phyloP scores from a whole-genome alignment of 2,113 vertebrate genomes.

The Malurus elegans region DNA sequence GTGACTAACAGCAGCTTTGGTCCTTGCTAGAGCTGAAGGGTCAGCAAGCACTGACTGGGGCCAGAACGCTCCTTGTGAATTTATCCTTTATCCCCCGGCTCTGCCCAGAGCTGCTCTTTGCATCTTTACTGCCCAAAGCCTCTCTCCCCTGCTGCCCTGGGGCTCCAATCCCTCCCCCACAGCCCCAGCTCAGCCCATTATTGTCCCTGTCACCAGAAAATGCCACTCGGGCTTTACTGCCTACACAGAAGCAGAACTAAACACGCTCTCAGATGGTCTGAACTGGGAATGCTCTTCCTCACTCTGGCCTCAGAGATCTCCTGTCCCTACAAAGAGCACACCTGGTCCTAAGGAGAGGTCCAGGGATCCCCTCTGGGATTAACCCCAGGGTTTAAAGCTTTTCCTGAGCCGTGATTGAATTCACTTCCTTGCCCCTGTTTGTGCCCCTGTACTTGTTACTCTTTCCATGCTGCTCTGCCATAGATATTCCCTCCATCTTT shows the following conservation, averaged over 20 bases:
- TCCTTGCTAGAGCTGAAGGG: not conserved
- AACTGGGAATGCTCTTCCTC: not conserved
- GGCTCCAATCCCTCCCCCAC: not conserved
- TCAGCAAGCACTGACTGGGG: not conserved
- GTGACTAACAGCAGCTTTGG: accelerated
- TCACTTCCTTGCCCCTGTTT: not conserved
- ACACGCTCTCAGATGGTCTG: not conserved
- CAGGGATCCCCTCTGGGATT: not conserved
- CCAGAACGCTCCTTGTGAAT: not conserved
- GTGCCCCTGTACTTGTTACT: not conserved
- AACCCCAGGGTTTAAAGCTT: not conserved
- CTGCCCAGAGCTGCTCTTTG: not conserved
- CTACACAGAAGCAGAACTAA: not conserved
- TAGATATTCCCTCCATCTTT: accelerated
- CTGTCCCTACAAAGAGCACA: not conserved
- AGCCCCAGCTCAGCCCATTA: not conserved
- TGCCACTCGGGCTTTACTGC: not conserved
- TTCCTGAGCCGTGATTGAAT: not conserved
- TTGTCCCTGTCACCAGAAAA: not conserved
- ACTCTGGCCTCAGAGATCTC: not conserved
- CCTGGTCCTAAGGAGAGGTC: not conserved
- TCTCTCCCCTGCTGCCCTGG: not conserved
- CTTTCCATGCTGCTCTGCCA: not conserved
- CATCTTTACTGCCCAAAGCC: not conserved
- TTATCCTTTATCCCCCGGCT: accelerated